Conservation (phyloP, 2,888 invertebrate genomes). For the Chaitophorus viminalis region DNA sequence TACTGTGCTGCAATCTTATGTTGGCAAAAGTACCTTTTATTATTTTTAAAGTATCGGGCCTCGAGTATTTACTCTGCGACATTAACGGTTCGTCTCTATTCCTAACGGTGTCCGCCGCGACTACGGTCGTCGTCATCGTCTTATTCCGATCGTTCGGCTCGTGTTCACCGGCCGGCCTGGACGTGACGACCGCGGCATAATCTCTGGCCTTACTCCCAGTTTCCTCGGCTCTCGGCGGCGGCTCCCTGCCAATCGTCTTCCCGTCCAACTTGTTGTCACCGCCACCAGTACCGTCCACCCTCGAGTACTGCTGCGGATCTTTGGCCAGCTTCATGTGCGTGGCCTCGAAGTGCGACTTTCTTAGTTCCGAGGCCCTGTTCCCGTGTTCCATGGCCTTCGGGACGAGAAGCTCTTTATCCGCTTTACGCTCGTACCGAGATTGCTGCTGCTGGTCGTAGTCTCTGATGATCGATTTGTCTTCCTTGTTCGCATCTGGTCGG, state of each 20-base stretch:
- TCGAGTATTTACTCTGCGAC: slow-evolving; percentile 27
- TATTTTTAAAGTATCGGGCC: slow-evolving; percentile 58
- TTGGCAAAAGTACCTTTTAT: slow-evolving; percentile 44
- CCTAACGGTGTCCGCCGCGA: too few relatives aligned
- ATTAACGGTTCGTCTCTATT: background rate
- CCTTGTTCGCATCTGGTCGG: background rate
- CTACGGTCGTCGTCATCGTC: background rate
- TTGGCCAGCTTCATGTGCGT: slow-evolving; percentile 15
- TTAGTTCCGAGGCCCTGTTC: slow-evolving; percentile 35
- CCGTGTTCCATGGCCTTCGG: background rate
- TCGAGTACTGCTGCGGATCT: background rate
- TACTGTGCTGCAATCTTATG: background rate
- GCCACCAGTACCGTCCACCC: background rate
- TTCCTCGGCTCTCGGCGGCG: background rate
- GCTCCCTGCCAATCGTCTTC: background rate
- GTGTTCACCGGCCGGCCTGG: background rate
- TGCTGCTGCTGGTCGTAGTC: slow-evolving; percentile 24
- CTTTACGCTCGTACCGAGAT: slow-evolving; percentile 14
- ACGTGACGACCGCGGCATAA: background rate
- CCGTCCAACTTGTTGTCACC: background rate
- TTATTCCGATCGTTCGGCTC: background rate
- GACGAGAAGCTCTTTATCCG: background rate
- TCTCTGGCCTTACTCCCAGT: background rate
- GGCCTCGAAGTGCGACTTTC: slow-evolving; percentile 44
- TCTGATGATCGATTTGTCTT: background rate